Percentiles rank a stretch among this genome's conserved stretches.
These are phyloP conservation scores for Hydrophis major DNA, from an alignment of 2,797 vertebrate genomes.

Conservation along the genomic window DNA sequence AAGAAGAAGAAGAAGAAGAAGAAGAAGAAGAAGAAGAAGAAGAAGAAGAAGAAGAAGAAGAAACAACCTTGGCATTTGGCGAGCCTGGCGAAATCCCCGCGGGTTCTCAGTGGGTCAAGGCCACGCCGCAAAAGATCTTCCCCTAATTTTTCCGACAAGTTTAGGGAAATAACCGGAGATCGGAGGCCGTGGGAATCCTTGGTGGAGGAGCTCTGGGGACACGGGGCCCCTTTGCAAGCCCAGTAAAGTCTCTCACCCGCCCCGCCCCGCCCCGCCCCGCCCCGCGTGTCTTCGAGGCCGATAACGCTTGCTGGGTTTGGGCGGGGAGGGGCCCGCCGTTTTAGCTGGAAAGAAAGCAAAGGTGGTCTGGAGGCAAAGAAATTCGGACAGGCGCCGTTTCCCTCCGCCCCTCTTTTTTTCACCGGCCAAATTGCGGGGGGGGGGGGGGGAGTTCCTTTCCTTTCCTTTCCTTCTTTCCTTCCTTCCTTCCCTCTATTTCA, in stretches of 20 bases:
- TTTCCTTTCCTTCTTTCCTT: too few species aligned
- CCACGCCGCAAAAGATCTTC: neutral
- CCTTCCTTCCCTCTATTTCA: accelerated
- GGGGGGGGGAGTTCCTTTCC: too few species aligned
- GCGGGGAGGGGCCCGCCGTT: neutral
- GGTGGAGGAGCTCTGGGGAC: neutral
- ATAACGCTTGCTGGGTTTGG: neutral
- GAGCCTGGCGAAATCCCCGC: neutral
- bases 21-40: too few species aligned
- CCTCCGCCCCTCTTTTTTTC: neutral
- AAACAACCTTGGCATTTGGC: neutral
- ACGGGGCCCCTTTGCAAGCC: neutral
- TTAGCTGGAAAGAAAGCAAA: neutral
- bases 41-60: too few species aligned
- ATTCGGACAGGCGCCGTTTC: neutral
- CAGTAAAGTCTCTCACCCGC: neutral
- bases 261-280: too few species aligned
- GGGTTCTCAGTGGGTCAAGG: neutral
- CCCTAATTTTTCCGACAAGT: neutral
- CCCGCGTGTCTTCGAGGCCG: too few species aligned
- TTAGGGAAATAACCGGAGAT: neutral
- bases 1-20: too few species aligned
- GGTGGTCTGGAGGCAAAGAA: neutral
- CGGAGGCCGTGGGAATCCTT: neutral
- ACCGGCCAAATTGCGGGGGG: neutral